A percentile compares a stretch with the other conserved stretches of the same genome.
phyloP scores from a whole-genome alignment of 1,140 invertebrate genomes.

The Drosophila pectinifera region DNA sequence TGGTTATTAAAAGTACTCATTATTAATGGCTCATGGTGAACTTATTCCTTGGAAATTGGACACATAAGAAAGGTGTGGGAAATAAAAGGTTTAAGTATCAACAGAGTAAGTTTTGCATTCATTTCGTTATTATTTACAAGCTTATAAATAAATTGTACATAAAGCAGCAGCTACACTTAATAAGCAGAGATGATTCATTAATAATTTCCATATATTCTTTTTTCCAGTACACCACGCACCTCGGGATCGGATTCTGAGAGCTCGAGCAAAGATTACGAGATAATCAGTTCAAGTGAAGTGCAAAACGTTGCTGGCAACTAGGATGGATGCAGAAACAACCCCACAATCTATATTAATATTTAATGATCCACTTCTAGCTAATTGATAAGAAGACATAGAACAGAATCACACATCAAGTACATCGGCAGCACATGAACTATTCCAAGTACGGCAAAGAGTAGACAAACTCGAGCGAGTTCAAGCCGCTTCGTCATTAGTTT shows the following conservation, averaged over 20 bases:
- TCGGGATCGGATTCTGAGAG: conserved; percentile 81
- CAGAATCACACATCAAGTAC: conserved; percentile 48
- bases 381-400: conserved; percentile 68
- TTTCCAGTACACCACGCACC: conserved; percentile 70
- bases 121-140: conserved; percentile 10
- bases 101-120: conserved; percentile 65
- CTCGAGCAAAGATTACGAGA: conserved; percentile 83
- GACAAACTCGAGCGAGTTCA: conserved; percentile 19
- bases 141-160: background rate
- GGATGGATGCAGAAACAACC: conserved; percentile 28
- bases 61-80: background rate
- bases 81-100: conserved; percentile 39
- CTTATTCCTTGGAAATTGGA: conserved; percentile 8
- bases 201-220: conserved; percentile 10
- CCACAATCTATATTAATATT: conserved; percentile 59
- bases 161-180: conserved; percentile 10
- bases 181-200: background rate
- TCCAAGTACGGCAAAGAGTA: conserved; percentile 53
- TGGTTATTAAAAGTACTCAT: conserved; percentile 29
- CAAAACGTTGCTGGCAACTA: conserved; percentile 80
- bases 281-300: conserved; percentile 84
- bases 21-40: conserved; percentile 19
- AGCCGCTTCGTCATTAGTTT: background rate
- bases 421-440: conserved; percentile 49
- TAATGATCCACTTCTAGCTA: conserved; percentile 65